A percentile compares a stretch with the other conserved stretches of the same genome.
These are phyloP conservation scores for Danaus plexippus DNA, from an alignment of 1,140 invertebrate species.

Conservation along the genomic window DNA sequence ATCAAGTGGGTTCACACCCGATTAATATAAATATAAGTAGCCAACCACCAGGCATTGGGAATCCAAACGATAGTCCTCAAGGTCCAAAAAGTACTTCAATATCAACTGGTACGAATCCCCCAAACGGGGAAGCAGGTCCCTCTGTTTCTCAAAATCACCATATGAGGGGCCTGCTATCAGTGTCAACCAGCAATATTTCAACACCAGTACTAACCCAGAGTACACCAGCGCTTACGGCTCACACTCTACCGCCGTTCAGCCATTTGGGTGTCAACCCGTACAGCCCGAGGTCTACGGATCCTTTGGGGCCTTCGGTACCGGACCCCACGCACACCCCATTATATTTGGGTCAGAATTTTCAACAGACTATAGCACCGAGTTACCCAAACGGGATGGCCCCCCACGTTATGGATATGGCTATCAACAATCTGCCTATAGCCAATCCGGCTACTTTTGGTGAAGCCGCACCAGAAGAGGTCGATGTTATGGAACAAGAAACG, in stretches of 20 bases:
- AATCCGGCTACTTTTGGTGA: constrained; percentile 82
- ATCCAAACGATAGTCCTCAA: constrained; percentile 59
- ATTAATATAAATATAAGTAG: constrained; percentile 73
- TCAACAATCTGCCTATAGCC: constrained; percentile 77
- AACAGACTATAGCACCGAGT: constrained; percentile 73
- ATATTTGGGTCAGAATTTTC: constrained; percentile 74
- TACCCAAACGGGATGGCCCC: constrained; percentile 87
- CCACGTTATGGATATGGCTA: constrained; percentile 84
- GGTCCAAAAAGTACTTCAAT: constrained; percentile 62
- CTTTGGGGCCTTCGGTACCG: constrained; percentile 73
- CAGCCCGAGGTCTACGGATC: constrained; percentile 70
- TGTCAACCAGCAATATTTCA: constrained; percentile 73
- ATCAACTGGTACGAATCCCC: constrained; percentile 79
- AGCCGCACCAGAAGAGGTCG: constrained; percentile 59
- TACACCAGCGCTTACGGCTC: constrained; percentile 74
- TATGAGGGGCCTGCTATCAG: constrained; percentile 87
- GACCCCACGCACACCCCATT: constrained; percentile 74
- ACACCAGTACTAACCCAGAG: constrained; percentile 69
- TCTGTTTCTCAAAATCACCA: constrained; percentile 79
- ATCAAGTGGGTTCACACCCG: constrained; percentile 70
- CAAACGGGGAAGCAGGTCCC: constrained; percentile 91
- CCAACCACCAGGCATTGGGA: constrained; percentile 68
- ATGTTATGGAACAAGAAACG: constrained; percentile 63
- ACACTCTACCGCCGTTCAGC: constrained; percentile 72
- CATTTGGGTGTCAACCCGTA: constrained; percentile 71